Evolutionary conservation across 2,888 invertebrate genomes (phyloP).

Genomic region (Leistus spinibarbis): DNA sequence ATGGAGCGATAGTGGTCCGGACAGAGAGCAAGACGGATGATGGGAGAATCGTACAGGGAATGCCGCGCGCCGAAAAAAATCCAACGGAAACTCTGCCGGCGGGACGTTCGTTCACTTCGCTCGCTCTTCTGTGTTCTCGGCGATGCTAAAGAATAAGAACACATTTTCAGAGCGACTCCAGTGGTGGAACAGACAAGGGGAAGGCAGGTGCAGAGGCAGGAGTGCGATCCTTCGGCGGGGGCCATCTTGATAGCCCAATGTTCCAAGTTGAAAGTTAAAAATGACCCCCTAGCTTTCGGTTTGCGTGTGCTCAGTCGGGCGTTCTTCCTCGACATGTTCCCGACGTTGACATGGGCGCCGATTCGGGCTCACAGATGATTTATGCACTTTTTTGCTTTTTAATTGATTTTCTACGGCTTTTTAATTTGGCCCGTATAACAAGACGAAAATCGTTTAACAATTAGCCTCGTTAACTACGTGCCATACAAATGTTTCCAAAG

Average conservation of each 20-base stretch:
- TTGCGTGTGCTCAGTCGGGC: background rate
- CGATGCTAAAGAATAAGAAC: background rate
- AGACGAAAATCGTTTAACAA: background rate
- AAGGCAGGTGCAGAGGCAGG: background rate
- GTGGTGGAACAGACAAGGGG: background rate
- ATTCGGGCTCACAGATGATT: conserved; percentile 15
- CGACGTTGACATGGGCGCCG: conserved; percentile 34
- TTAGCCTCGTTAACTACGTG: background rate
- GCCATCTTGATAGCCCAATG: conserved; percentile 41
- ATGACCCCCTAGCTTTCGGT: conserved; percentile 46
- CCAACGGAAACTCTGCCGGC: conserved; percentile 26
- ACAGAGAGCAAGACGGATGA: conserved; percentile 28
- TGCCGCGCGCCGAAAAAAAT: conserved; percentile 33
- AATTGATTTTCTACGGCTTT: background rate
- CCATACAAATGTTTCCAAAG: too few relatives aligned
- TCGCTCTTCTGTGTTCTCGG: background rate
- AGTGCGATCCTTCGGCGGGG: conserved; percentile 13
- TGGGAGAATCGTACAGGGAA: conserved; percentile 32
- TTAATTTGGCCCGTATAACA: background rate
- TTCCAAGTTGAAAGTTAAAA: conserved; percentile 49
- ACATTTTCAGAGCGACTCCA: conserved; percentile 6
- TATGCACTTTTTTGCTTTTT: background rate
- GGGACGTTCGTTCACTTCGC: background rate
- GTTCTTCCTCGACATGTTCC: conserved; percentile 17
- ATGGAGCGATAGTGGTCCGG: background rate